Conservation (phyloP, 2,797 vertebrate species). For the Margarornis squamiger region DNA sequence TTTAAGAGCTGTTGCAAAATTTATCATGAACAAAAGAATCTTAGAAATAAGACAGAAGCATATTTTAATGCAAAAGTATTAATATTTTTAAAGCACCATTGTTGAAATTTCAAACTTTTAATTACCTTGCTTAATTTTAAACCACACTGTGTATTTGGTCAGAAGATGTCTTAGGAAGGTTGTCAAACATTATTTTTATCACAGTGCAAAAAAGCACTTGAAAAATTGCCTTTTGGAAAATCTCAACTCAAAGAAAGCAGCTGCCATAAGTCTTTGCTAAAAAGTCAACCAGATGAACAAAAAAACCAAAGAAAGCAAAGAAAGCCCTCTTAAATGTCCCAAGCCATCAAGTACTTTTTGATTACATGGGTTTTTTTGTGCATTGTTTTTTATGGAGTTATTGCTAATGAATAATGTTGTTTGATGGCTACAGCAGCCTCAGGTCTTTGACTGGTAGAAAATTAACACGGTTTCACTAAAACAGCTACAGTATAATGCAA, state of each 20-base stretch:
- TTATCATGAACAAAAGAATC: background rate
- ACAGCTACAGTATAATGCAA: background rate
- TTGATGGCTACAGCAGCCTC: background rate
- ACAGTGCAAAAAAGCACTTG: background rate
- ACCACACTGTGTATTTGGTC: background rate
- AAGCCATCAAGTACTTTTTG: background rate
- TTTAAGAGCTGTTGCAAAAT: constrained; percentile 2
- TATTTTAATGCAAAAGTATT: background rate
- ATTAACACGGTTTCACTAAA: background rate
- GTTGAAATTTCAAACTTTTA: background rate
- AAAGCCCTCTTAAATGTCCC: background rate
- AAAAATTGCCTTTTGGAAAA: background rate
- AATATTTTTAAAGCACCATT: background rate
- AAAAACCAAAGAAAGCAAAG: background rate
- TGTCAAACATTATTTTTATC: background rate
- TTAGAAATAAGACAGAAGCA: background rate
- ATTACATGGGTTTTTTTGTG: background rate
- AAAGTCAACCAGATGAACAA: background rate
- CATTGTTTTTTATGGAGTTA: background rate
- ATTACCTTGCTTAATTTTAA: background rate
- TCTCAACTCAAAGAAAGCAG: background rate
- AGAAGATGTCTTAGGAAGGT: background rate
- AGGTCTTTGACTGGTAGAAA: background rate
- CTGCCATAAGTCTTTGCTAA: background rate
- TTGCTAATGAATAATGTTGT: background rate